A percentile compares a stretch with the other conserved stretches of the same genome.
These are phyloP conservation scores for Gambusia holbrooki DNA, from an alignment of 2,113 vertebrate genomes.

Conservation along the genomic window DNA sequence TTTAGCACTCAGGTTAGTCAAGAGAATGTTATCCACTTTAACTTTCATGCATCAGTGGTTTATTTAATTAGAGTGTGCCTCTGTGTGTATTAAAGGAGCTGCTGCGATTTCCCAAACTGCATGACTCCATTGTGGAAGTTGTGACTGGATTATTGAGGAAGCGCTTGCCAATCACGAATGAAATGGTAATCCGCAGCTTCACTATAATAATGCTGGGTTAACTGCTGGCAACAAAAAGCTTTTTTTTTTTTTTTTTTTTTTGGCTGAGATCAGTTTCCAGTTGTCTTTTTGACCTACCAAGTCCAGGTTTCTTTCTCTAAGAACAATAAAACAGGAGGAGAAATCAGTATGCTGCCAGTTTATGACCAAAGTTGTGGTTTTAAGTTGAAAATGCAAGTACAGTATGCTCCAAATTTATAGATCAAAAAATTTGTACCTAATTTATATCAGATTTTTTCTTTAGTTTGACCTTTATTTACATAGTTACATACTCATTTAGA, in stretches of 20 bases:
- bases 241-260: too few species aligned
- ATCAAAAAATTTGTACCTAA: too few species aligned
- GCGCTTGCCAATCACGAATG: conserved; percentile 84
- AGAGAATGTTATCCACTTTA: not conserved
- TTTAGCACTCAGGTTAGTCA: conserved; percentile 80
- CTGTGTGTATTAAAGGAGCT: conserved; percentile 77
- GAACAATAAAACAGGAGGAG: too few species aligned
- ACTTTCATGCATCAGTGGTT: conserved; percentile 5
- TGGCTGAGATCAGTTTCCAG: not conserved
- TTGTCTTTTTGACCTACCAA: not conserved
- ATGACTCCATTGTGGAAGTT: conserved; percentile 86
- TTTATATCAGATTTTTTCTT: too few species aligned
- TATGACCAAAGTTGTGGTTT: too few species aligned
- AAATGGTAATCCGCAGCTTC: conserved; percentile 78
- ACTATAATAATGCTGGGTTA: conserved; percentile 14
- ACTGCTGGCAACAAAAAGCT: not conserved
- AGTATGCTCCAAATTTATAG: too few species aligned
- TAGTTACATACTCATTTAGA: too few species aligned
- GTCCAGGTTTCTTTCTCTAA: not conserved
- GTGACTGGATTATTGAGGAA: conserved; percentile 84
- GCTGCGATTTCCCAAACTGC: conserved; percentile 84
- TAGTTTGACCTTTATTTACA: too few species aligned
- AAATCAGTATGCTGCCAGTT: too few species aligned
- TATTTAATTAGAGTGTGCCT: not conserved
- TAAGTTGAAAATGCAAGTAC: too few species aligned